Base-by-base conservation (phyloP, 2,113 vertebrate genomes). In the Phylloscopus trochiloides region DNA sequence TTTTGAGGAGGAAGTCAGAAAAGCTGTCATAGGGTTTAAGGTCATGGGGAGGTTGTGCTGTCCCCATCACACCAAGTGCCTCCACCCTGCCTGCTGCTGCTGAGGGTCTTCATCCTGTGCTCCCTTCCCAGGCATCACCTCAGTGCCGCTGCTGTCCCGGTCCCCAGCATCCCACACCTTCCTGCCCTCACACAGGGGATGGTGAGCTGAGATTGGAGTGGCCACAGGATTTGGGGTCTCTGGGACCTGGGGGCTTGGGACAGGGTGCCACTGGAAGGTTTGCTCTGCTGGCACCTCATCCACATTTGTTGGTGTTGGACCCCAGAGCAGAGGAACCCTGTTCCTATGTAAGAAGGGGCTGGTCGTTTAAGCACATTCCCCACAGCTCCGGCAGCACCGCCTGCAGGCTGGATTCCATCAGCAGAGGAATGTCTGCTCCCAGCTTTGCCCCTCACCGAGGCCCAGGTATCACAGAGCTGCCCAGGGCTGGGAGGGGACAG, bases 341-440 rank as follows among this genome's bases (percentile, higher is more conserved):
- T 20, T 82, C 52, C 76, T 20, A 0, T 16, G 9, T 26, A 1
- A 17, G 58, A n/a, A 47, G 58, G 78, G 73, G 43, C 25, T 66
- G 75, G 7, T 70, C 28, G 34, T 95, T 75, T 32, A 5, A 51
- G 6, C 6, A 2, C 40, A 6, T 82, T 88, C 72, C 86, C 67
- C 58, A 22, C n/a, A 38, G 65, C 61, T 38, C 70, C 1, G 0
- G 57, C 66, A 75, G 86, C 68, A 8, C 20, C 0, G 14, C 50
- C 42, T n/a, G 77, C 12, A 18, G 45, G 68, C 86, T 90, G 88
- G 75, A 67, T 94, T 90, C 86, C 70, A 40, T 70, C 94, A 71
- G 63, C 26, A 17, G 17, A 77, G 72, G 50, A 73, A 80, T 66
- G 71, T 57, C 71, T 82, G 88, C 70, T 47, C 36, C 25, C 0